Conservation (phyloP, 2,113 vertebrate species). For the Tachysurus vachellii region DNA sequence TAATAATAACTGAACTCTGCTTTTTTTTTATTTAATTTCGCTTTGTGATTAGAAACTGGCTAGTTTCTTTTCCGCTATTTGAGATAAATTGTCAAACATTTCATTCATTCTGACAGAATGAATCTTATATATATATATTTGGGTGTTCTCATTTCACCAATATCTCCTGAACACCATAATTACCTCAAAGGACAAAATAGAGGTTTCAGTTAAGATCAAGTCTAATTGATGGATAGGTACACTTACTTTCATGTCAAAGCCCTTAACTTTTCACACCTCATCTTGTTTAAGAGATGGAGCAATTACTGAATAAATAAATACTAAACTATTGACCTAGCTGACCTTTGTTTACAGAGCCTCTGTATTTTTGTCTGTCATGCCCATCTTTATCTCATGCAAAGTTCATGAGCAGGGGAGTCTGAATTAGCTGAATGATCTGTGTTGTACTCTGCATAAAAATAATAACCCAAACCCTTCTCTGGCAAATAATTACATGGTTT, state of each 20-base stretch:
- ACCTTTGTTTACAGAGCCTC: slow-evolving; percentile 58
- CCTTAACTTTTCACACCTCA: slow-evolving; percentile 47
- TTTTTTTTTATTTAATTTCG: neutral
- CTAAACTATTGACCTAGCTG: slow-evolving; percentile 48
- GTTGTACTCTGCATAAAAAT: slow-evolving; percentile 36
- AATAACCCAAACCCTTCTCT: slow-evolving; percentile 46
- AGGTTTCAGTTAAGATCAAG: slow-evolving; percentile 37
- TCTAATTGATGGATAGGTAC: slow-evolving; percentile 47
- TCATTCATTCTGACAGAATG: slow-evolving; percentile 45
- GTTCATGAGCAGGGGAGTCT: slow-evolving; percentile 52
- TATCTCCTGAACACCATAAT: slow-evolving; percentile 52
- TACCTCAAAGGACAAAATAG: slow-evolving; percentile 46
- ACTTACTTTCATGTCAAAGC: slow-evolving; percentile 52
- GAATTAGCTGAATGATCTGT: slow-evolving; percentile 54
- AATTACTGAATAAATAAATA: slow-evolving; percentile 57
- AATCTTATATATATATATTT: slow-evolving; percentile 44
- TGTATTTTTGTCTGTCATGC: slow-evolving; percentile 41
- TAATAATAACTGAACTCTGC: no score
- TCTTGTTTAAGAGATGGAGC: slow-evolving; percentile 41
- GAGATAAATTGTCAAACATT: slow-evolving; percentile 30
- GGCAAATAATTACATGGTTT: slow-evolving; percentile 52
- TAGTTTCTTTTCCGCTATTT: neutral
- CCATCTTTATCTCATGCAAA: slow-evolving; percentile 47
- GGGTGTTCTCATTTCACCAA: slow-evolving; percentile 38
- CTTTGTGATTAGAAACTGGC: neutral